Evolutionary conservation across 2,113 vertebrate genomes (phyloP).

Genomic region (Cromileptes altivelis): DNA sequence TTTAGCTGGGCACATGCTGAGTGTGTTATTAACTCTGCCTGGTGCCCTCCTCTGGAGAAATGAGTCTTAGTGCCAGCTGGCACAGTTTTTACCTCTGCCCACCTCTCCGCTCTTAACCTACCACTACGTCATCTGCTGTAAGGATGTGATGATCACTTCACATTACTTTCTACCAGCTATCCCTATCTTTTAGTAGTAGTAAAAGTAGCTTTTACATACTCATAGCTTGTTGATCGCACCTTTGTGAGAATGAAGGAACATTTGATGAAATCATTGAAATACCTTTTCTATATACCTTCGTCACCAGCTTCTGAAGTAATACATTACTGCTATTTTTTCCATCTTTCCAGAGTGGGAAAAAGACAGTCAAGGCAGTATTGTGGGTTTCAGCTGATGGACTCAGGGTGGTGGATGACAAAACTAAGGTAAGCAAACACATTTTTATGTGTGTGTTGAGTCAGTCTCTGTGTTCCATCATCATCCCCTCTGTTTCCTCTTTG

Average conservation of each 20-base stretch:
- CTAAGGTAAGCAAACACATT: constrained; percentile 85
- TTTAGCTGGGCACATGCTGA: constrained; percentile 58
- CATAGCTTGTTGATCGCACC: not conserved
- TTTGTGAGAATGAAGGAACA: not conserved
- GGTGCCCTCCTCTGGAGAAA: constrained; percentile 67
- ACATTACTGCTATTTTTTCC: not conserved
- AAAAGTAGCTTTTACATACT: constrained; percentile 3
- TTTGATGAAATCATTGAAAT: not conserved
- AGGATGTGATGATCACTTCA: constrained; percentile 25
- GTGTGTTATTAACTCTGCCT: constrained; percentile 65
- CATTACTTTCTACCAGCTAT: too few species aligned
- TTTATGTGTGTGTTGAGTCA: not conserved
- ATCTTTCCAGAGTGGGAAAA: constrained; percentile 89
- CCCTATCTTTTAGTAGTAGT: too few species aligned
- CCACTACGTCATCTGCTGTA: constrained; percentile 10
- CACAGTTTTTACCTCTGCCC: constrained; percentile 35
- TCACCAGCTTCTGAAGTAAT: not conserved
- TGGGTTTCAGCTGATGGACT: constrained; percentile 95
- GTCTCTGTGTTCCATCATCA: not conserved
- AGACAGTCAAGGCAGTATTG: constrained; percentile 92
- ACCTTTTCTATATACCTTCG: not conserved
- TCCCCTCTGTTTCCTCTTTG: not conserved
- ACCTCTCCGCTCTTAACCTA: constrained; percentile 6
- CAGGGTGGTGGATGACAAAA: constrained; percentile 94
- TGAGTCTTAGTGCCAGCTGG: constrained; percentile 44